A percentile compares a stretch with the other conserved stretches of the same genome.
These are phyloP conservation scores for Scopus umbretta DNA, from an alignment of 2,113 vertebrate genomes.

Conservation along the genomic window DNA sequence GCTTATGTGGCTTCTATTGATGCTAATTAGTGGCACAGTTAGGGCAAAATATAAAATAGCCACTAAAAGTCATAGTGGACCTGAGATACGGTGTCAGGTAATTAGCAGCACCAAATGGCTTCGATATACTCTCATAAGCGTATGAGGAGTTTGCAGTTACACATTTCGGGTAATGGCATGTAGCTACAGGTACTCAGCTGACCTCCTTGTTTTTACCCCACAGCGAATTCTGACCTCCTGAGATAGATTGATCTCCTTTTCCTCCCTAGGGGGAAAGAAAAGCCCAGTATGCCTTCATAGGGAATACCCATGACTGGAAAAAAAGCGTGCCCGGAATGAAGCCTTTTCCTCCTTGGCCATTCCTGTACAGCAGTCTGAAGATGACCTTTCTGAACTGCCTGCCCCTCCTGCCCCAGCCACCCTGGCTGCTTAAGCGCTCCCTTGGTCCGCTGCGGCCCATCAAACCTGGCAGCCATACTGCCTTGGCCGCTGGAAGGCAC, in stretches of 20 bases:
- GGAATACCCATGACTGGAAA: background rate
- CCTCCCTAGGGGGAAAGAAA: background rate
- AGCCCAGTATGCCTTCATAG: background rate
- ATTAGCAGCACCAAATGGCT: background rate
- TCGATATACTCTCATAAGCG: background rate
- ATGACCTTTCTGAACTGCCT: background rate
- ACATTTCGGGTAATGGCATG: background rate
- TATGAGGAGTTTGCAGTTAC: background rate
- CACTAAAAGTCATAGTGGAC: background rate
- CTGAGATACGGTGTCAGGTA: background rate
- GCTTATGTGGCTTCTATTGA: background rate
- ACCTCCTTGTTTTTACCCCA: background rate
- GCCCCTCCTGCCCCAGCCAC: background rate
- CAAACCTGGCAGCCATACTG: background rate
- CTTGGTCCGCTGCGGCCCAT: background rate
- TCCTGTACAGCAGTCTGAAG: background rate
- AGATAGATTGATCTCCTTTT: background rate
- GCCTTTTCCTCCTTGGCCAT: background rate
- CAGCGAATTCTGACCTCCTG: background rate
- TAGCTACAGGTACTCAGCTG: background rate
- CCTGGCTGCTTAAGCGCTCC: fast-evolving
- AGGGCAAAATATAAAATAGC: background rate
- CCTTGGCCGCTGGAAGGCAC: background rate
- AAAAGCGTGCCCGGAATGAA: background rate
- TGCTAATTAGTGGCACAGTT: background rate